These are phyloP conservation scores for Xiphydria camelus DNA, from an alignment of 2,888 invertebrate species.

Conservation along the genomic window DNA sequence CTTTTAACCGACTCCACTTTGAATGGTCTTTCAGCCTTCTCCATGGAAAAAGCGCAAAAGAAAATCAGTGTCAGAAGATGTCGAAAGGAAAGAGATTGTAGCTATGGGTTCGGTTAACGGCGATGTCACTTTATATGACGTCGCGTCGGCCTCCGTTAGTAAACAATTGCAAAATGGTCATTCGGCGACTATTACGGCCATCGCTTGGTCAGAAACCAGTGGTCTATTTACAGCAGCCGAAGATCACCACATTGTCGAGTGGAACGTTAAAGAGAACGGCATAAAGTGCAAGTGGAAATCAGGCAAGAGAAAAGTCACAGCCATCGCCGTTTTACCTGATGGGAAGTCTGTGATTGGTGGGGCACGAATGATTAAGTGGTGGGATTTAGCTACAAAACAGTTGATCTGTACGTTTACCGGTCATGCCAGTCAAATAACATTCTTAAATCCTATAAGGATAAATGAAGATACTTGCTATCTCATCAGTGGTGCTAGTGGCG, in stretches of 20 bases:
- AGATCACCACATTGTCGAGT: slow-evolving; percentile 63
- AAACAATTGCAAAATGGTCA: slow-evolving; percentile 57
- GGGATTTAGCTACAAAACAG: slow-evolving; percentile 65
- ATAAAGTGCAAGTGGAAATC: slow-evolving; percentile 68
- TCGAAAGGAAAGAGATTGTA: slow-evolving; percentile 60
- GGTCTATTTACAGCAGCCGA: slow-evolving; percentile 64
- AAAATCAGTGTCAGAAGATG: slow-evolving; percentile 52
- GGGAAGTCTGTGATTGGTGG: slow-evolving; percentile 47
- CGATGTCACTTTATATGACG: slow-evolving; percentile 70
- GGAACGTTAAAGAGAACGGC: slow-evolving; percentile 57
- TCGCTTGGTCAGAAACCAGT: slow-evolving; percentile 60
- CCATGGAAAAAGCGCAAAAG: slow-evolving; percentile 61
- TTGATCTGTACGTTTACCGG: slow-evolving; percentile 68
- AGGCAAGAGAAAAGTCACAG: slow-evolving; percentile 62
- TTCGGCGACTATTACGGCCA: slow-evolving; percentile 60
- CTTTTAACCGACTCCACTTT: too few relatives aligned
- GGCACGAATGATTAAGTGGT: slow-evolving; percentile 63
- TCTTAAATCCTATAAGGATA: slow-evolving; percentile 53
- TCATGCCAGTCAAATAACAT: slow-evolving; percentile 64
- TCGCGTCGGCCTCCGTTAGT: slow-evolving; percentile 56
- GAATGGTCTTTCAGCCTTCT: slow-evolving; percentile 49
- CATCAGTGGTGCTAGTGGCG: slow-evolving; percentile 59
- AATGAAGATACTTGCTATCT: slow-evolving; percentile 51
- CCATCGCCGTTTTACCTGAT: slow-evolving; percentile 50
- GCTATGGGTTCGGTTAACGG: slow-evolving; percentile 77